A percentile compares a stretch with the other conserved stretches of the same genome.
Conservation (phyloP, 2,113 vertebrate species). For the Mungos mungo region DNA sequence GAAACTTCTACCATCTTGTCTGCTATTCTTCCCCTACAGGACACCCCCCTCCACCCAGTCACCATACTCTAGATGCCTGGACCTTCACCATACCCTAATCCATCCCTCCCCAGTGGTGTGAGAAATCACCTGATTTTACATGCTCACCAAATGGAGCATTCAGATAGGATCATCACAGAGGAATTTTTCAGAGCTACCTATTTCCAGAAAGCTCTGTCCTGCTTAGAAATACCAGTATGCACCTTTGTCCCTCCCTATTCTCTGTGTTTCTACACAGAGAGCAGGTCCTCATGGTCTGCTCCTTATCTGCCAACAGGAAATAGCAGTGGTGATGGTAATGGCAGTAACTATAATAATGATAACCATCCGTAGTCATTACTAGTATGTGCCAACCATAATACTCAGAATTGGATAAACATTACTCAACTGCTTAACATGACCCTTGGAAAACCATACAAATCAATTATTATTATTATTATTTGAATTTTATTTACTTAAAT, state of each 20-base stretch:
- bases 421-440: neutral
- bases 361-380: neutral
- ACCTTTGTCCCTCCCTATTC: neutral
- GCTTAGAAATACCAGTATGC: neutral
- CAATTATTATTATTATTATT: neutral
- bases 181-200: neutral
- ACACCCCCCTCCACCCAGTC: neutral
- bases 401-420: neutral
- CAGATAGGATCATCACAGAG: neutral
- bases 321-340: neutral
- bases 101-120: neutral
- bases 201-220: neutral
- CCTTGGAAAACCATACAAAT: neutral
- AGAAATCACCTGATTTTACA: neutral
- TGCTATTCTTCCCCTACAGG: neutral
- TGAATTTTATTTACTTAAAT: neutral
- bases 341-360: neutral
- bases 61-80: neutral
- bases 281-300: too few relatives aligned
- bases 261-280: neutral
- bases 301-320: neutral
- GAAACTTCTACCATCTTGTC: neutral
- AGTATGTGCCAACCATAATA: neutral
- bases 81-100: fast-evolving
- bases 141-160: neutral